phyloP scores from a whole-genome alignment of 2,797 vertebrate species.

The Heteromormyrus szaboi region DNA sequence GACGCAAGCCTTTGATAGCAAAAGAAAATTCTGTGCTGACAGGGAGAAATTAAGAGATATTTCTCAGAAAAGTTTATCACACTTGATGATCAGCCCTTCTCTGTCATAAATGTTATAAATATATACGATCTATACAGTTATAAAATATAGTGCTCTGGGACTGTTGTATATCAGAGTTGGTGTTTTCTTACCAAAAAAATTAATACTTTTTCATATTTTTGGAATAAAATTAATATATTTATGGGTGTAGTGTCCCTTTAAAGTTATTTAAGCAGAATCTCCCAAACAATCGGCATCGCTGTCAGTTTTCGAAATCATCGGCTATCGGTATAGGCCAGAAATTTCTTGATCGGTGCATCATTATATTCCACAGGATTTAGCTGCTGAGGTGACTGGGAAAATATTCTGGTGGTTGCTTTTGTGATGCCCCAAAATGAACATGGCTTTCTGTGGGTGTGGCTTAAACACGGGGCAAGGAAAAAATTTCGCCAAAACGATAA shows the following conservation, averaged over 20 bases:
- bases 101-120: neutral
- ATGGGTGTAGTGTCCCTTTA: neutral
- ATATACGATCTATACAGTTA: neutral
- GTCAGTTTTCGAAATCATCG: neutral
- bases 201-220: neutral
- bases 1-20: neutral
- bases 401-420: neutral
- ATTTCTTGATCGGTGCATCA: neutral
- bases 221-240: too few relatives aligned
- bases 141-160: neutral
- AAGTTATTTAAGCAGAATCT: neutral
- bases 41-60: neutral
- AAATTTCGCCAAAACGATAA: neutral
- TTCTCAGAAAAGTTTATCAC: neutral
- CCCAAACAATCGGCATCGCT: neutral
- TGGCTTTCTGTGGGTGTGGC: neutral
- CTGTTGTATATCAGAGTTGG: neutral
- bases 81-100: neutral
- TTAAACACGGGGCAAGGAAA: neutral
- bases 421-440: neutral
- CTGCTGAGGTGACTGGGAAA: neutral
- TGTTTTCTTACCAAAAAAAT: neutral
- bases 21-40: neutral
- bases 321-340: neutral
- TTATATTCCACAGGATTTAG: neutral